Percentiles rank a stretch among this genome's conserved stretches.
Evolutionary conservation across 2,797 vertebrate species (phyloP).

Genomic region (Thalassophryne amazonica): DNA sequence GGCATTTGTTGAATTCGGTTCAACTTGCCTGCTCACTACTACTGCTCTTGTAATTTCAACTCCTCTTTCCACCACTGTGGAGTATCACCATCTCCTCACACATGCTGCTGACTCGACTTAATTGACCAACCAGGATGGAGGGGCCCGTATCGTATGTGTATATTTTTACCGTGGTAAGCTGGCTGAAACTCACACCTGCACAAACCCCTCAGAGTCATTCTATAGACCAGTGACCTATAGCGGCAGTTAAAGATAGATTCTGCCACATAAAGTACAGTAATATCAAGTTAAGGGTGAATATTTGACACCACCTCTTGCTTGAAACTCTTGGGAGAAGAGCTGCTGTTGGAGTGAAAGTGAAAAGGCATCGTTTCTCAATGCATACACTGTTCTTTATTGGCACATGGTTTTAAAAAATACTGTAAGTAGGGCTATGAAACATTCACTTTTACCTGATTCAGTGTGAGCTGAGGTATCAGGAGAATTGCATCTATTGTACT

Average conservation of each 20-base stretch:
- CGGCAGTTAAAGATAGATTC: constrained; percentile 24
- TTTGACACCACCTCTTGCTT: constrained; percentile 5
- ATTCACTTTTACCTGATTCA: no score
- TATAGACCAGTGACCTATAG: constrained; percentile 1
- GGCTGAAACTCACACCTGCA: constrained; percentile 31
- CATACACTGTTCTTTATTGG: neutral
- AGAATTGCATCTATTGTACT: no score
- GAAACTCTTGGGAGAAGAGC: neutral
- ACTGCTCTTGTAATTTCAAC: neutral
- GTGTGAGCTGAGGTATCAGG: no score
- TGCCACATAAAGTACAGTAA: constrained; percentile 19
- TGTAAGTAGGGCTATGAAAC: no score
- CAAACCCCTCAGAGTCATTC: constrained; percentile 4
- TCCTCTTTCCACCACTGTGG: neutral
- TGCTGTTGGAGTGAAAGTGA: neutral
- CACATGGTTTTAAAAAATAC: no score
- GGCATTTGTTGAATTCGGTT: neutral
- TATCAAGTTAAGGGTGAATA: constrained; percentile 7
- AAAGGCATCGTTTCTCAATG: neutral
- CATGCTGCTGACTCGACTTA: constrained; percentile 15
- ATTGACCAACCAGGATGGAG: constrained; percentile 7
- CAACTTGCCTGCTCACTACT: neutral
- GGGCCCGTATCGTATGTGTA: constrained; percentile 9
- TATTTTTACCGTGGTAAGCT: constrained; percentile 37
- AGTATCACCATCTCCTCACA: constrained; percentile 3